These are phyloP conservation scores for Troides helena DNA, from an alignment of 2,888 invertebrate genomes.

Conservation along the genomic window DNA sequence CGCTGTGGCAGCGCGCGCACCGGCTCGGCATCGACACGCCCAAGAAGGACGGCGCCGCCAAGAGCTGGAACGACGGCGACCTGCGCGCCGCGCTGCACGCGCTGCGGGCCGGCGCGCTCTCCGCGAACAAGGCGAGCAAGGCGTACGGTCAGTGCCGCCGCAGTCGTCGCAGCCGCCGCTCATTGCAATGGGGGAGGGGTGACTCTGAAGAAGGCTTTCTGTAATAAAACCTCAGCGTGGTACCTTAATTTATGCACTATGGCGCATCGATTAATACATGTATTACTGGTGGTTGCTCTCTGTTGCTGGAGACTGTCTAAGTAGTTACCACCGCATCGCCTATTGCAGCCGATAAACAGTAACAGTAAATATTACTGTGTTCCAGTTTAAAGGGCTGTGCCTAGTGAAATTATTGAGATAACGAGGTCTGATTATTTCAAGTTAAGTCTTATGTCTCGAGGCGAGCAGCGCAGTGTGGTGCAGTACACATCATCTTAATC, in stretches of 20 bases:
- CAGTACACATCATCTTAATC: too few species aligned
- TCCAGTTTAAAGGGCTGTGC: too few species aligned
- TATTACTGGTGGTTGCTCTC: too few species aligned
- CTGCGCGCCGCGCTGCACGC: conserved; percentile 91
- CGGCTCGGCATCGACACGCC: conserved; percentile 94
- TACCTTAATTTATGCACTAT: neutral
- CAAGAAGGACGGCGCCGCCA: conserved; percentile 92
- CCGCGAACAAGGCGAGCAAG: conserved; percentile 95
- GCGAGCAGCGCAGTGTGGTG: too few species aligned
- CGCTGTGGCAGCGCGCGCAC: conserved; percentile 94
- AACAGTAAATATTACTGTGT: too few species aligned
- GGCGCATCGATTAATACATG: neutral
- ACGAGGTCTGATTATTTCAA: too few species aligned
- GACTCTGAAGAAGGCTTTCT: neutral
- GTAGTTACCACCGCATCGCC: too few species aligned
- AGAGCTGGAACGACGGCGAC: conserved; percentile 93
- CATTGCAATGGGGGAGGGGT: neutral
- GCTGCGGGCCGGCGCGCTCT: conserved; percentile 90
- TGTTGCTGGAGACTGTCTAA: too few species aligned
- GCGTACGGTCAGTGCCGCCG: conserved; percentile 82
- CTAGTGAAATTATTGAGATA: too few species aligned
- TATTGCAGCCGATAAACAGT: too few species aligned
- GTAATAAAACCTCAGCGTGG: neutral
- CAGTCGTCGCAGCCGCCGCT: neutral
- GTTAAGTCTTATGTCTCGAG: too few species aligned